Base-by-base conservation (phyloP, 2,888 invertebrate genomes). In the Didymodactylos carnosus region DNA sequence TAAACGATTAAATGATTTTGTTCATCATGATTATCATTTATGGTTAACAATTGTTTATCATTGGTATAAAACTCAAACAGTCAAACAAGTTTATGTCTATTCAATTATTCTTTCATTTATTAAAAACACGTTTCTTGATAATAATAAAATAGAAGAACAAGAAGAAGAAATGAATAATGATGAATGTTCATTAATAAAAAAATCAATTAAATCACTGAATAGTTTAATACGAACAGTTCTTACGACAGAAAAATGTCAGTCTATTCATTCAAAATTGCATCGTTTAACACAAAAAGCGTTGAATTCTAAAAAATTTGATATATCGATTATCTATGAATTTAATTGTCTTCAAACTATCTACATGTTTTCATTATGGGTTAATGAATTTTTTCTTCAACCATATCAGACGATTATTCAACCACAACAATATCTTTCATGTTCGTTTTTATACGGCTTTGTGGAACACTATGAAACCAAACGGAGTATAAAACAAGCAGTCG, bases 321-420 rank as follows among this genome's bases (percentile, higher is more conserved):
- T 29, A 11, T 35, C 35, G 19, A 62, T 62, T n/a, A 62, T 62
- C 8, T 35, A 62, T 62, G 62, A 62, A 62, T 62, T 62, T 35
- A 62, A 62, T 62, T 62, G 62, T 62, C n/a, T 62, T n/a, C 62
- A 62, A 62, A 62, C 62, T n/a, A 62, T 62, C 19, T 62, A n/a
- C 35, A 16, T 62, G 19, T 62, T 11, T 62, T 35, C 29, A 14
- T 19, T 35, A 11, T 8, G 35, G n/a, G 62, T 19, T 3, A 62
- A 62, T 62, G 62, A 62, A 29, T 62, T 62, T 35, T 35, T 35
- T 13, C 29, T 35, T 62, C 62, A n/a, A n/a, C 62, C 62, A 62
- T 62, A n/a, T 35, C 2, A 2, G 8, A 35, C 19, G 29, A 13
- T 35, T 35, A 62, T 62, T 14, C 27, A 19, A 35, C 27, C 62